Conservation (phyloP, 2,797 vertebrate genomes). For the Hyperoplus lanceolatus region DNA sequence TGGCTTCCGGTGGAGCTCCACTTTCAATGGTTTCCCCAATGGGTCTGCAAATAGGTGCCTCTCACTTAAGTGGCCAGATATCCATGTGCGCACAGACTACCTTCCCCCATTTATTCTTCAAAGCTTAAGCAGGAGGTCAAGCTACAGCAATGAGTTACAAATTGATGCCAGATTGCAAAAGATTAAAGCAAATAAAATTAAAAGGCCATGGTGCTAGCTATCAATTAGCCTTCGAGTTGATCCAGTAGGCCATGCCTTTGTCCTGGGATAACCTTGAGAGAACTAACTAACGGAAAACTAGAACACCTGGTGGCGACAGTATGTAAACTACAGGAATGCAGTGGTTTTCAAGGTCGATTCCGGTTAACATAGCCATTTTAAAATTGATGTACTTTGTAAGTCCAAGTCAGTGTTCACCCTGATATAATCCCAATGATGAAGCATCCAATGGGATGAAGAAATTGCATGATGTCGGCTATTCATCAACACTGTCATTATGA, state of each 20-base stretch:
- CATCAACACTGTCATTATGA: neutral
- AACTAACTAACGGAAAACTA: neutral
- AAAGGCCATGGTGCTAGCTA: conserved; percentile 15
- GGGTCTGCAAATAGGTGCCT: no score
- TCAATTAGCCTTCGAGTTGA: conserved; percentile 32
- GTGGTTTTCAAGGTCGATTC: neutral
- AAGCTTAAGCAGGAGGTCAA: conserved; percentile 59
- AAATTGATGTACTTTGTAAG: neutral
- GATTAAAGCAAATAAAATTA: conserved; percentile 51
- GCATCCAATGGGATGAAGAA: neutral
- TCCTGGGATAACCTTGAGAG: conserved; percentile 40
- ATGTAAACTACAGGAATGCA: neutral
- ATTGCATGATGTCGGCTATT: neutral
- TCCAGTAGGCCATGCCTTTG: conserved; percentile 14
- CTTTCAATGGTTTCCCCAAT: no score
- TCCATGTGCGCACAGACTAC: neutral
- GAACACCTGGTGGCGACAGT: neutral
- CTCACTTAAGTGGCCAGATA: conserved; percentile 26
- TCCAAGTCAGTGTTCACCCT: neutral
- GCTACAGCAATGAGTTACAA: conserved; percentile 45
- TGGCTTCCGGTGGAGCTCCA: no score
- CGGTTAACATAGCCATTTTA: neutral
- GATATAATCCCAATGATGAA: neutral
- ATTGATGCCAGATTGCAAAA: conserved; percentile 63
- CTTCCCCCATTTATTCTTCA: conserved; percentile 32